These are phyloP conservation scores for Scomberomorus guttatus DNA, from an alignment of 2,797 vertebrate genomes.

Conservation along the genomic window DNA sequence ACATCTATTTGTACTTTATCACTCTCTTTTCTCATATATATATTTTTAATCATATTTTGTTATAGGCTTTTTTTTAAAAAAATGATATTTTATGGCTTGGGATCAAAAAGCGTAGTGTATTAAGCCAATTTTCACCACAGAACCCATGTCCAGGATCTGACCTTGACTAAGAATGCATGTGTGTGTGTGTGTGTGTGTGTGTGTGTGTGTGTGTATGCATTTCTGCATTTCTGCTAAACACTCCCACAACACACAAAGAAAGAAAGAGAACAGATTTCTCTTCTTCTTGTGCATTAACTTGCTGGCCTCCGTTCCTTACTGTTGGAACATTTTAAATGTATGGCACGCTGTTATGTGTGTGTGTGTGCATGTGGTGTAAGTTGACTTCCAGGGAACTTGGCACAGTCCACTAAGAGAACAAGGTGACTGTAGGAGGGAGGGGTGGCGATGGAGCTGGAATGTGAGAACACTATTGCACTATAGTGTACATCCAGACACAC, in stretches of 20 bases:
- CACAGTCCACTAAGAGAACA: slow-evolving; percentile 68
- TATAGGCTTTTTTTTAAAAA: not conserved
- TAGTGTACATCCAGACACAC: slow-evolving; percentile 39
- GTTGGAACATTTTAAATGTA: not conserved
- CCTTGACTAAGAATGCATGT: slow-evolving; percentile 65
- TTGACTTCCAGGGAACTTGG: slow-evolving; percentile 73
- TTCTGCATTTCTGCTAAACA: not conserved
- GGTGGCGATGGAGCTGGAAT: slow-evolving; percentile 80
- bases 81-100: not conserved
- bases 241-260: not conserved
- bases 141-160: slow-evolving; percentile 63
- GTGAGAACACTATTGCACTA: slow-evolving; percentile 67
- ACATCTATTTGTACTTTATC: too few relatives aligned
- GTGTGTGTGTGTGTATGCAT: not conserved
- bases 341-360: not conserved
- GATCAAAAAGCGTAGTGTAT: slow-evolving; percentile 14
- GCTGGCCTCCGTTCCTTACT: not conserved
- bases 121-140: slow-evolving; percentile 50
- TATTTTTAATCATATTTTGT: not conserved
- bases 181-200: slow-evolving; percentile 24
- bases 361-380: slow-evolving; percentile 23
- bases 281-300: not conserved
- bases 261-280: not conserved
- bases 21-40: not conserved
- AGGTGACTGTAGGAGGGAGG: slow-evolving; percentile 83